Percentiles rank a stretch among this genome's conserved stretches.
These are phyloP conservation scores for Orientallactaga sibirica DNA, from an alignment of 2,797 vertebrate species.

Conservation along the genomic window DNA sequence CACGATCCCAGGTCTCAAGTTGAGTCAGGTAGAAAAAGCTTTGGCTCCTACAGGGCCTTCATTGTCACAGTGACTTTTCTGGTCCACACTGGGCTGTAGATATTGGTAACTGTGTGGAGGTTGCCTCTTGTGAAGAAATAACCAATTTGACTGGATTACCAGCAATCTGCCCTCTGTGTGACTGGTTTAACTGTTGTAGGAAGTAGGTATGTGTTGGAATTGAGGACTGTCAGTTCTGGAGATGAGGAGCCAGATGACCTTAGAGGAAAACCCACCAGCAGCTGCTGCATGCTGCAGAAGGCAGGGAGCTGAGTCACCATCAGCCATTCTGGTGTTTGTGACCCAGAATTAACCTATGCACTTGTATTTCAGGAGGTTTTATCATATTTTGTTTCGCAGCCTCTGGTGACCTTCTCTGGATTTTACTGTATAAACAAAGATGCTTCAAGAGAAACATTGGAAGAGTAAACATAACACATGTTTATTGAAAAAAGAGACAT, in stretches of 20 bases:
- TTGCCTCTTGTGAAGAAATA: not conserved
- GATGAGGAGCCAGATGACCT: not conserved
- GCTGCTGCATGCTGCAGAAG: not conserved
- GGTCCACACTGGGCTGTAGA: not conserved
- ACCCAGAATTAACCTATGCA: not conserved
- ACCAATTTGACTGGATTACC: not conserved
- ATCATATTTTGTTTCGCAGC: slow-evolving; percentile 23
- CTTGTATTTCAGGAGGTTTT: not conserved
- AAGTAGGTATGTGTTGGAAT: not conserved
- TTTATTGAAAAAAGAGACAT: slow-evolving; percentile 15
- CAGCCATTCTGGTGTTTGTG: not conserved
- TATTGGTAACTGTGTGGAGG: not conserved
- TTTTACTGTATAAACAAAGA: slow-evolving; percentile 20
- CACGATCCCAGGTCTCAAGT: not conserved
- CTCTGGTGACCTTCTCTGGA: slow-evolving; percentile 21
- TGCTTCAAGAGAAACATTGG: not conserved
- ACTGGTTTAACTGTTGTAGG: not conserved
- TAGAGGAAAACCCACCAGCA: not conserved
- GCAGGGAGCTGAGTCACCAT: not conserved
- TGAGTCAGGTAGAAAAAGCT: not conserved
- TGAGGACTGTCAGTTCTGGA: not conserved
- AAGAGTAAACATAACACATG: not conserved
- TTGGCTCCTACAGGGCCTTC: not conserved
- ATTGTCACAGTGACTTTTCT: not conserved
- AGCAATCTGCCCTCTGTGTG: not conserved